These are phyloP conservation scores for Scortum barcoo DNA, from an alignment of 2,113 vertebrate genomes.

Conservation along the genomic window DNA sequence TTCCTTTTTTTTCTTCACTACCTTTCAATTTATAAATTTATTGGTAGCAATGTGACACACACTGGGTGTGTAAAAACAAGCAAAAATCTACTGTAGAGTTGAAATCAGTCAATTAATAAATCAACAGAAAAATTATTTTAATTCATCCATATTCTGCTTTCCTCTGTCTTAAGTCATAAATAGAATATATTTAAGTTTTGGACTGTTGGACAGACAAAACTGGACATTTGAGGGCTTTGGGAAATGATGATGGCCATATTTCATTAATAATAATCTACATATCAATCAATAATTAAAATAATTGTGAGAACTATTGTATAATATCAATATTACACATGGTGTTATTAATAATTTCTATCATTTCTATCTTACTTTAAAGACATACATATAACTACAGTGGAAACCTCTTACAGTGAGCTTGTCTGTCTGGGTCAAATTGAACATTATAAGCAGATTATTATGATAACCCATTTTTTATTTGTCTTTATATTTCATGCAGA, in stretches of 20 bases:
- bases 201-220: neutral
- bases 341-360: neutral
- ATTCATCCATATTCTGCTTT: too few relatives aligned
- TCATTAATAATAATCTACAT: neutral
- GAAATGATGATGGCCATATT: neutral
- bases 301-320: neutral
- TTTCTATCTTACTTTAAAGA: neutral
- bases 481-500: too few relatives aligned
- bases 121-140: neutral
- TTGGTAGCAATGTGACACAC: neutral
- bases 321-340: neutral
- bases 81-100: neutral
- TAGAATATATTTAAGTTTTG: neutral
- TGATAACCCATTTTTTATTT: too few relatives aligned
- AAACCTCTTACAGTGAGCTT: too few relatives aligned
- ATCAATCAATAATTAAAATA: neutral
- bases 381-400: neutral
- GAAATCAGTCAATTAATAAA: neutral
- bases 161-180: neutral
- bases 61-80: neutral
- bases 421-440: too few relatives aligned
- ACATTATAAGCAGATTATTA: too few relatives aligned
- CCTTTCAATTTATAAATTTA: neutral
- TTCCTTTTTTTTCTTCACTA: neutral
- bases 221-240: neutral